These are phyloP conservation scores for Eupeodes latifasciatus DNA, from an alignment of 2,888 invertebrate species.

Conservation along the genomic window DNA sequence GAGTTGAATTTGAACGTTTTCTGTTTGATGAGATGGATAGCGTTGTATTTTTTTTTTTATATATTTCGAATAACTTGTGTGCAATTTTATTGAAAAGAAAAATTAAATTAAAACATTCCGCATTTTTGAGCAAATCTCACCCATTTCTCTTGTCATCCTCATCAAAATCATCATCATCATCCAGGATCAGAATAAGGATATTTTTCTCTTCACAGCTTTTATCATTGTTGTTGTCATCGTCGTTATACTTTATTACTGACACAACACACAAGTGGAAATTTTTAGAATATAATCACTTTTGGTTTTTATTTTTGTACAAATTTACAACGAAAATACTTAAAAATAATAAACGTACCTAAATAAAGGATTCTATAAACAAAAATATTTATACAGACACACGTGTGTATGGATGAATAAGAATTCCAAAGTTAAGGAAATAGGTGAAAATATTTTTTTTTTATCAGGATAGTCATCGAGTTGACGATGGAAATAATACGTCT, in stretches of 20 bases:
- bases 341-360: not conserved
- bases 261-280: not conserved
- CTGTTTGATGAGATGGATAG: slow-evolving; percentile 20
- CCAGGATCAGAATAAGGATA: no score
- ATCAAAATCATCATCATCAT: not conserved
- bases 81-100: slow-evolving; percentile 63
- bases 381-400: not conserved
- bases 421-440: not conserved
- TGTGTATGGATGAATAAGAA: not conserved
- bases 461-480: slow-evolving; percentile 40
- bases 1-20: not conserved
- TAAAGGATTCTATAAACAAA: no score
- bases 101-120: slow-evolving; percentile 70
- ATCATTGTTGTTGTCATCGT: not conserved
- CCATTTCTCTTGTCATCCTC: slow-evolving; percentile 29
- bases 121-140: slow-evolving; percentile 53
- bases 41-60: not conserved
- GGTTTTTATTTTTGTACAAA: not conserved
- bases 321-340: not conserved
- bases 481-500: slow-evolving; percentile 41
- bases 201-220: no score
- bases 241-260: not conserved
- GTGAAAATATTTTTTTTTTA: not conserved
- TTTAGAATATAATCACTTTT: slow-evolving; percentile 43
- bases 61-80: slow-evolving; percentile 1